phyloP scores from a whole-genome alignment of 2,797 vertebrate genomes.

The Scolopax bukidnonensis region DNA sequence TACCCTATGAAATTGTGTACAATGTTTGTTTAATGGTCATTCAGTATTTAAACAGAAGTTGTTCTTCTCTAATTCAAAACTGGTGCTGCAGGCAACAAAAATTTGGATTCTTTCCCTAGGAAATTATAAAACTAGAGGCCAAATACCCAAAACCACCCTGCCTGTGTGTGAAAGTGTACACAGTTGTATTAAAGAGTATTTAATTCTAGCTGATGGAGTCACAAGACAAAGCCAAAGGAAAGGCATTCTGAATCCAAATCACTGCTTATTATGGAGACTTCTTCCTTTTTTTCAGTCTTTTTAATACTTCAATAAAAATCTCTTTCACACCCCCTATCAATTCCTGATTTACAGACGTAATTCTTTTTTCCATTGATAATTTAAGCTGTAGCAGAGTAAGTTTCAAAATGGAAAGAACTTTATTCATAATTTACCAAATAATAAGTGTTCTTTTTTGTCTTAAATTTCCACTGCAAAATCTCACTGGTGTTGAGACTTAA shows the following conservation, averaged over 20 bases:
- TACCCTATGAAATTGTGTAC: background rate
- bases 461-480: background rate
- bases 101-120: background rate
- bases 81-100: background rate
- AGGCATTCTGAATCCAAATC: background rate
- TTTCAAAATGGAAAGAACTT: background rate
- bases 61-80: background rate
- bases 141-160: background rate
- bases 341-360: background rate
- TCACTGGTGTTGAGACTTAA: conserved; percentile 3
- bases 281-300: background rate
- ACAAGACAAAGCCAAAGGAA: background rate
- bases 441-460: background rate
- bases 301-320: background rate
- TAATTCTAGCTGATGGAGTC: background rate
- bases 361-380: background rate
- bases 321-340: background rate
- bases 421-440: background rate
- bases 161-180: background rate
- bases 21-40: background rate
- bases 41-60: background rate
- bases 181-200: background rate
- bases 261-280: background rate
- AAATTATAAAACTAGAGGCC: background rate
- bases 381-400: background rate